Evolutionary conservation across 2,888 invertebrate genomes (phyloP).

Genomic region (Yponomeuta cagnagella): DNA sequence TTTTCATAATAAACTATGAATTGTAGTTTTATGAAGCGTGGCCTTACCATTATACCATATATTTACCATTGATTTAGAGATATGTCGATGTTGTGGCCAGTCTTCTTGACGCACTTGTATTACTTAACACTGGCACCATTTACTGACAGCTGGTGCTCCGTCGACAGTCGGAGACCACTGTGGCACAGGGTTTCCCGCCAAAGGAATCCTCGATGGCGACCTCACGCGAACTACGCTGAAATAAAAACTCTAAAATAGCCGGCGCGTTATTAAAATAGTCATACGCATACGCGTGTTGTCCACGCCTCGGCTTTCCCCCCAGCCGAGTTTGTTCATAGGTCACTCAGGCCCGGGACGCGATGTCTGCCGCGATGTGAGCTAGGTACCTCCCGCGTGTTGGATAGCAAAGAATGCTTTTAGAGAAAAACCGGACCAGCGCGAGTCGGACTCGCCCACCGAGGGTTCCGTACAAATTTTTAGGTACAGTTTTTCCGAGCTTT

Average conservation of each 20-base stretch:
- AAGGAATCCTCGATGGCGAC: slow-evolving; percentile 49
- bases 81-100: too few relatives aligned
- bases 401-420: neutral
- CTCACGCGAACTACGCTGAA: slow-evolving; percentile 74
- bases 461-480: too few relatives aligned
- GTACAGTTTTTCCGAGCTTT: too few relatives aligned
- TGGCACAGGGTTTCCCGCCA: slow-evolving; percentile 63
- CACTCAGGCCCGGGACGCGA: neutral
- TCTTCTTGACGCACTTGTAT: too few relatives aligned
- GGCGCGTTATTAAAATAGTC: slow-evolving; percentile 60
- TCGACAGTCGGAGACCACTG: slow-evolving; percentile 39
- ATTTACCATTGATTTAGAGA: too few relatives aligned
- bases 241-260: slow-evolving; percentile 72
- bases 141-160: slow-evolving; percentile 36
- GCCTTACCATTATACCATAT: too few relatives aligned
- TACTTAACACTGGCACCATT: neutral
- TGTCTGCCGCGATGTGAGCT: neutral
- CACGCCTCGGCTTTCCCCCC: slow-evolving; percentile 52
- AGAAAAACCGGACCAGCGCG: neutral
- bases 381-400: neutral
- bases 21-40: too few relatives aligned
- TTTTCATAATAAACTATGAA: too few relatives aligned
- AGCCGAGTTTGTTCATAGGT: slow-evolving; percentile 43
- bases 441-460: too few relatives aligned
- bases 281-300: slow-evolving; percentile 29